Percentiles rank a stretch among this genome's conserved stretches.
These are phyloP conservation scores for Globia sparganii DNA, from an alignment of 2,888 invertebrate species.

Conservation along the genomic window DNA sequence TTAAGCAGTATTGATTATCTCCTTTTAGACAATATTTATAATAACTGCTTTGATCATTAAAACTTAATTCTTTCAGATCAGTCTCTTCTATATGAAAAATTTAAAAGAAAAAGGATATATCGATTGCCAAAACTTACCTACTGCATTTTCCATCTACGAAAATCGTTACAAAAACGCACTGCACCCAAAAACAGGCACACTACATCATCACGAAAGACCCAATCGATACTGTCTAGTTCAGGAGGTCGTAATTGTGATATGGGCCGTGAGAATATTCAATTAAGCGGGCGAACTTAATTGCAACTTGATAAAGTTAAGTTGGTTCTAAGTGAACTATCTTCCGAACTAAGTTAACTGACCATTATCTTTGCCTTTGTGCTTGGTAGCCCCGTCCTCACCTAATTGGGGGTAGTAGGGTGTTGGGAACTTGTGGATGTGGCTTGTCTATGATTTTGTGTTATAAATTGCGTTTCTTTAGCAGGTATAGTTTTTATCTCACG, in stretches of 20 bases:
- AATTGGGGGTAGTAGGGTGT: constrained; percentile 81
- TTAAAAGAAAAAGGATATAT: neutral
- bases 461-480: neutral
- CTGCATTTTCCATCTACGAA: neutral
- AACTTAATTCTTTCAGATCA: neutral
- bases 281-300: constrained; percentile 88
- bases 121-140: neutral
- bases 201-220: constrained; percentile 43
- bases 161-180: neutral
- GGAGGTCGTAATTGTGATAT: constrained; percentile 87
- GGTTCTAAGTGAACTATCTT: constrained; percentile 90
- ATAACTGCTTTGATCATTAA: neutral
- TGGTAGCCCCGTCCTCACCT: constrained; percentile 82
- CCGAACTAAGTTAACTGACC: constrained; percentile 90
- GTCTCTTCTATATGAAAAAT: neutral
- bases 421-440: constrained; percentile 71
- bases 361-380: constrained; percentile 90
- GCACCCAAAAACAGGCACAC: neutral
- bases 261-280: constrained; percentile 89
- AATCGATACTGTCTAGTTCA: constrained; percentile 86
- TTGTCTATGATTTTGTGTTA: constrained; percentile 5
- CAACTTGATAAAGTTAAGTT: constrained; percentile 89
- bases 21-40: neutral
- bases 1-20: neutral
- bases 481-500: neutral